Base-by-base conservation (phyloP, 2,888 invertebrate genomes). In the Eretmocerus hayati region DNA sequence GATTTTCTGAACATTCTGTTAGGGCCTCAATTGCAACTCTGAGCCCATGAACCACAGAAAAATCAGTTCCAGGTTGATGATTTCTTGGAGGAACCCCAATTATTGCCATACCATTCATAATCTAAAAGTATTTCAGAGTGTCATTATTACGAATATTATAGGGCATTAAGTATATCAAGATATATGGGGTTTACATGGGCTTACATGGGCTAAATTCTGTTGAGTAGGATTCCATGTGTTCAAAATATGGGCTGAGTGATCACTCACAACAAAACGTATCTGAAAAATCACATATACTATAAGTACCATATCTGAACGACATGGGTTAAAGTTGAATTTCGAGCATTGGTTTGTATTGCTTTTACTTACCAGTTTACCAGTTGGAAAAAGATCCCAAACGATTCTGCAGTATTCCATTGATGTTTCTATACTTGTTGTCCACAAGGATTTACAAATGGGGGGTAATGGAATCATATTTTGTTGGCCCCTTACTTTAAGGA, bases 361-460 rank as follows among this genome's bases (percentile, higher is more conserved):
- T n/a, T n/a, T 40, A 39, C 72, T 69, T 75, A 90, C 89, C 72
- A 91, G 72, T 77, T 92, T 90, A 51, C 87, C 88, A 50, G 82
- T 81, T 1, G 95, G 93, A 75, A 92, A 96, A n/a, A 97, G 76
- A 73, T 99, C 97, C 89, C 92, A 94, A 1, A 94, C 90, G 59
- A 99, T 90, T 20, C 97, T 81, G 62, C 94, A 92, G 67, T 96
- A 97, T 72, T 99, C 99, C 50, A 96, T 81, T 1, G 92, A 87
- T 2, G 92, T 87, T 76, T 97, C 97, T 0, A 96, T 90, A 57
- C 90, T 88, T 63, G 90, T 93, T 0, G 95, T 96, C 97, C 97
- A 99, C 45, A 97, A 70, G 1, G 91, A 88, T 73, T 97, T 97
- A 54, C 84, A 85, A 53, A 96, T 85, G 2, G 92, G 89, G 5